These are phyloP conservation scores for Mus minutoides DNA, from an alignment of 2,797 vertebrate species.

Conservation along the genomic window DNA sequence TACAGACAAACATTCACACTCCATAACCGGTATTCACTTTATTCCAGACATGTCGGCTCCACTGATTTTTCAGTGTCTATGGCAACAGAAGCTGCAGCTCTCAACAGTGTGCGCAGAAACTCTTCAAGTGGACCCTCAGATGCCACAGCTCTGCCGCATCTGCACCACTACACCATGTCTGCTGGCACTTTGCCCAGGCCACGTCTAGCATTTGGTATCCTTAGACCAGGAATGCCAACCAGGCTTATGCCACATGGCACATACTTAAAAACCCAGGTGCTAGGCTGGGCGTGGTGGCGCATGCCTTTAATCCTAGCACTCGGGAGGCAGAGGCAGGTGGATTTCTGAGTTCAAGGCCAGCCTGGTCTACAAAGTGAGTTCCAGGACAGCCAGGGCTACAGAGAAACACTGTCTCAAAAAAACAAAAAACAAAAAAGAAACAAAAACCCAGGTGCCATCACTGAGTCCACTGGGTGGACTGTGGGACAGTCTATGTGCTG, in stretches of 20 bases:
- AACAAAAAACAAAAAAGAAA: no score
- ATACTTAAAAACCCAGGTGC: no score
- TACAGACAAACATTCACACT: neutral
- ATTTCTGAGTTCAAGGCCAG: no score
- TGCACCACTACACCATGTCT: neutral
- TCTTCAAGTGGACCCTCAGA: neutral
- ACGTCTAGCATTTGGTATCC: neutral
- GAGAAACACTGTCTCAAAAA: no score
- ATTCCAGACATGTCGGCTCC: constrained; percentile 5
- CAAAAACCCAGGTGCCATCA: neutral
- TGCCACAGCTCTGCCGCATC: neutral
- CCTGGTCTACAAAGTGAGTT: no score
- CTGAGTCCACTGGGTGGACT: neutral
- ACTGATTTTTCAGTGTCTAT: neutral
- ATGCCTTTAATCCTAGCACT: no score
- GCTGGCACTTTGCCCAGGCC: neutral
- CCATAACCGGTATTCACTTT: constrained; percentile 44
- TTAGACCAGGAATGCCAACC: neutral
- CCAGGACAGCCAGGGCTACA: no score
- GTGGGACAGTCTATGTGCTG: neutral
- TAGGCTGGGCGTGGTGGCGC: no score
- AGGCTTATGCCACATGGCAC: neutral
- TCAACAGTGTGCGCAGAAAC: neutral
- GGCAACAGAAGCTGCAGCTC: neutral
- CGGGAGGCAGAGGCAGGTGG: no score